phyloP scores from a whole-genome alignment of 2,113 vertebrate genomes.

The Lagopus leucura region DNA sequence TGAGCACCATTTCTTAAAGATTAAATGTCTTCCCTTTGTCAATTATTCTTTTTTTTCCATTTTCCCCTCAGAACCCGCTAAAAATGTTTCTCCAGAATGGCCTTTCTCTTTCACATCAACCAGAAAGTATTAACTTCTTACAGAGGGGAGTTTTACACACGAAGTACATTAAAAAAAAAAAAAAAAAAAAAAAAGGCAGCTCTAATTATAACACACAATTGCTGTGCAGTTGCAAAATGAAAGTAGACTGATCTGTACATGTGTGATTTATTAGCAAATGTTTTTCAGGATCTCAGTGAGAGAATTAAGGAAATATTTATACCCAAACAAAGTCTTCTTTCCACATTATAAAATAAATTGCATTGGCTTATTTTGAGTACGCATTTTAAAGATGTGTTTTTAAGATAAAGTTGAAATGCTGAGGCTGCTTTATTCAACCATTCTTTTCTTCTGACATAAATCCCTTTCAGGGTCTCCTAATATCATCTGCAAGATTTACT shows the following conservation, averaged over 20 bases:
- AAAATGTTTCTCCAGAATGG: constrained; percentile 6
- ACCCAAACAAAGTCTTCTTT: constrained; percentile 8
- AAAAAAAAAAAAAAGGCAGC: background rate
- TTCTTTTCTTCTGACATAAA: constrained; percentile 33
- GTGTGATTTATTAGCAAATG: constrained; percentile 11
- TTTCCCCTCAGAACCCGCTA: background rate
- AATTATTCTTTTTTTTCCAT: background rate
- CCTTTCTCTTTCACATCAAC: background rate
- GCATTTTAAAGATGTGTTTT: background rate
- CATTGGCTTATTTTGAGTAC: background rate
- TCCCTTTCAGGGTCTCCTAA: background rate
- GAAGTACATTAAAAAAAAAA: background rate
- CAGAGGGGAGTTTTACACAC: background rate
- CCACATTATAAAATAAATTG: background rate
- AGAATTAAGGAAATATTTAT: constrained; percentile 21
- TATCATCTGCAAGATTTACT: constrained; percentile 26
- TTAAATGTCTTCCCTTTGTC: background rate
- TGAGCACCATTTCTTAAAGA: constrained; percentile 33
- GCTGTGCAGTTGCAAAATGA: background rate
- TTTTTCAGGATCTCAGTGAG: background rate
- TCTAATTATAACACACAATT: background rate
- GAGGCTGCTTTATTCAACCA: background rate
- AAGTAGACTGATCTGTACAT: background rate
- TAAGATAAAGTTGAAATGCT: background rate
- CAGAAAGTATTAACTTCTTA: constrained; percentile 15